Conservation (phyloP, 2,888 invertebrate species). For the Antitype chi region DNA sequence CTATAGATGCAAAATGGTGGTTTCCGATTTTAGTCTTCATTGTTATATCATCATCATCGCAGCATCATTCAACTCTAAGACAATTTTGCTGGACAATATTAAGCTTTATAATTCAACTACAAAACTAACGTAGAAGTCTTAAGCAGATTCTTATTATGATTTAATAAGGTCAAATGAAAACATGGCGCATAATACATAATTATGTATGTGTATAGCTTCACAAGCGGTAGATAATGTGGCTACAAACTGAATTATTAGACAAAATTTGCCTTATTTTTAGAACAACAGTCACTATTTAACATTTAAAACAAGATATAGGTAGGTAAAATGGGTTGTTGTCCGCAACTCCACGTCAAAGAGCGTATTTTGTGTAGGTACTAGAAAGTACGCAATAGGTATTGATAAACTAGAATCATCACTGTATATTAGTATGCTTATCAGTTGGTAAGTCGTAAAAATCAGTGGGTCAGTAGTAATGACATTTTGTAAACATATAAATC, state of each 20-base stretch:
- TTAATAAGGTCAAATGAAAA: not conserved
- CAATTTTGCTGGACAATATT: not conserved
- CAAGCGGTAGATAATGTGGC: not conserved
- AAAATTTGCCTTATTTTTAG: not conserved
- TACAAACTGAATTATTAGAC: not conserved
- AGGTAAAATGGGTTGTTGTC: not conserved
- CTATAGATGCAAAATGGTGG: not conserved
- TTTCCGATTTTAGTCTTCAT: not conserved
- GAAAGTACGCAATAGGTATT: not conserved
- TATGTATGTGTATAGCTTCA: not conserved
- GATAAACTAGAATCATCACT: not conserved
- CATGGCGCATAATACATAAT: too few relatives aligned
- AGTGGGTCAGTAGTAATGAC: slow-evolving; percentile 18
- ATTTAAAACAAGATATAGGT: not conserved
- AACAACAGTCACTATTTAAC: not conserved
- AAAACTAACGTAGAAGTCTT: not conserved
- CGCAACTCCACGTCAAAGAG: too few relatives aligned
- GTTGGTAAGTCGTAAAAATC: slow-evolving; percentile 31
- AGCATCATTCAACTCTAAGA: not conserved
- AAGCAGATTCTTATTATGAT: not conserved
- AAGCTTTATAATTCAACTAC: not conserved
- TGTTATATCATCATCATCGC: not conserved
- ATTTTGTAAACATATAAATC: slow-evolving; percentile 1
- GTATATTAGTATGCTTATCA: slow-evolving; percentile 23
- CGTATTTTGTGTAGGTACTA: too few relatives aligned